phyloP scores from a whole-genome alignment of 2,888 invertebrate genomes.

The Brachypterus glaber region DNA sequence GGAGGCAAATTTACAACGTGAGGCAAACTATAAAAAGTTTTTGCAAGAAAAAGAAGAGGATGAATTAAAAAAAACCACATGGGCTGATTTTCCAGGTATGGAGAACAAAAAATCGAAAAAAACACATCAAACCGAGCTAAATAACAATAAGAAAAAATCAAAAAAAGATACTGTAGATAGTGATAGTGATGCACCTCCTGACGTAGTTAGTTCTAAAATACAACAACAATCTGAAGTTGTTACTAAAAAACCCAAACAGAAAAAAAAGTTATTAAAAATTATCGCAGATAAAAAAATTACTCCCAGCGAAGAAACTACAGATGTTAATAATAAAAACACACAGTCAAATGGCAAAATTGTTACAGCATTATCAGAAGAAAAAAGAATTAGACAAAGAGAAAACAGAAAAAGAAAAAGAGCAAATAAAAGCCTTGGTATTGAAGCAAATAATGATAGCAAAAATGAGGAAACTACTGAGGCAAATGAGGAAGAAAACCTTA shows the following conservation, averaged over 20 bases:
- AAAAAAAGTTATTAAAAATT: constrained; percentile 25
- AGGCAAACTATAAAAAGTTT: constrained; percentile 29
- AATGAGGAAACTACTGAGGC: constrained; percentile 9
- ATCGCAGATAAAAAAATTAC: constrained; percentile 11
- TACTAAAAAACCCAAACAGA: constrained; percentile 23
- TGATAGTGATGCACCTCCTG: constrained; percentile 29
- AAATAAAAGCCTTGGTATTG: constrained; percentile 5
- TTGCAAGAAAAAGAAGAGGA: constrained; percentile 40
- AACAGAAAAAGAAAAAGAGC: constrained; percentile 10
- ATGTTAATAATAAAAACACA: constrained; percentile 11
- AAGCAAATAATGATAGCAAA: constrained; percentile 6
- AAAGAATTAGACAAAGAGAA: constrained; percentile 12
- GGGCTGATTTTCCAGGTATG: constrained; percentile 47
- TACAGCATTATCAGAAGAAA: not conserved
- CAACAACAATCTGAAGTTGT: constrained; percentile 19
- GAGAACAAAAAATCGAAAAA: constrained; percentile 2
- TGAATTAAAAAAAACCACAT: constrained; percentile 42
- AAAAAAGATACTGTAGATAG: constrained; percentile 14
- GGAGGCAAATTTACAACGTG: constrained; percentile 27
- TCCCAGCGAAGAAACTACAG: constrained; percentile 6
- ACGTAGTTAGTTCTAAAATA: constrained; percentile 28
- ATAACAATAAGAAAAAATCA: constrained; percentile 1
- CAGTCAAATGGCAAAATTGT: constrained; percentile 5
- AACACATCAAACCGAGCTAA: not conserved
- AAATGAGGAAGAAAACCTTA: constrained; percentile 24